Evolutionary conservation across 2,797 vertebrate species (phyloP).

Genomic region (Eulemur coronatus): DNA sequence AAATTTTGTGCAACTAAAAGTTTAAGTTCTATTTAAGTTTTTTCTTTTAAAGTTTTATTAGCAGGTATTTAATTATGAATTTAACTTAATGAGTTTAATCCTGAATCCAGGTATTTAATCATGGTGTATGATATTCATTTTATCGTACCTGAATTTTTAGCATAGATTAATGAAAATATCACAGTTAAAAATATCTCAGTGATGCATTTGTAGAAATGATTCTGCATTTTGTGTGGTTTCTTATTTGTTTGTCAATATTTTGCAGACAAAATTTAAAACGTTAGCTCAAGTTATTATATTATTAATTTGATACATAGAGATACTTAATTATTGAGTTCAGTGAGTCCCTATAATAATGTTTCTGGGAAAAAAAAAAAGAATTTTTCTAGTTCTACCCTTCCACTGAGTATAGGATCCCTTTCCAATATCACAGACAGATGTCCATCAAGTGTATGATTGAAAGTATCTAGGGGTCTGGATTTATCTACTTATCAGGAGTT

Average conservation of each 20-base stretch:
- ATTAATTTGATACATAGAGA: not conserved
- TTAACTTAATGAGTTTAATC: constrained; percentile 74
- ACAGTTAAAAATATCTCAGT: constrained; percentile 72
- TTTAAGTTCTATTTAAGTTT: constrained; percentile 30
- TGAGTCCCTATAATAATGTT: not conserved
- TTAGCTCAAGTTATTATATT: not conserved
- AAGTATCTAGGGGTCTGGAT: not conserved
- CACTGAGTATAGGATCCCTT: not conserved
- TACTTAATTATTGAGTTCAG: not conserved
- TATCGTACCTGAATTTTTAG: constrained; percentile 63
- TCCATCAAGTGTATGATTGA: not conserved
- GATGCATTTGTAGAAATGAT: not conserved
- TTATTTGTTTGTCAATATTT: constrained; percentile 14
- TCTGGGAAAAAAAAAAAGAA: not conserved
- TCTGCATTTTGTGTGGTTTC: constrained; percentile 39
- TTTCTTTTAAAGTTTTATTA: constrained; percentile 58
- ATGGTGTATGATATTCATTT: constrained; percentile 68
- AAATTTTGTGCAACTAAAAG: not conserved
- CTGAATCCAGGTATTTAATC: constrained; percentile 69
- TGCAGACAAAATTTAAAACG: not conserved
- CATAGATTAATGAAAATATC: constrained; percentile 77
- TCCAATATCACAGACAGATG: not conserved
- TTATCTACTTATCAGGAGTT: not conserved
- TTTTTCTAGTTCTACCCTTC: not conserved
- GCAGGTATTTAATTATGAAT: constrained; percentile 41